phyloP scores from a whole-genome alignment of 2,113 vertebrate species.

The Engystomops pustulosus region DNA sequence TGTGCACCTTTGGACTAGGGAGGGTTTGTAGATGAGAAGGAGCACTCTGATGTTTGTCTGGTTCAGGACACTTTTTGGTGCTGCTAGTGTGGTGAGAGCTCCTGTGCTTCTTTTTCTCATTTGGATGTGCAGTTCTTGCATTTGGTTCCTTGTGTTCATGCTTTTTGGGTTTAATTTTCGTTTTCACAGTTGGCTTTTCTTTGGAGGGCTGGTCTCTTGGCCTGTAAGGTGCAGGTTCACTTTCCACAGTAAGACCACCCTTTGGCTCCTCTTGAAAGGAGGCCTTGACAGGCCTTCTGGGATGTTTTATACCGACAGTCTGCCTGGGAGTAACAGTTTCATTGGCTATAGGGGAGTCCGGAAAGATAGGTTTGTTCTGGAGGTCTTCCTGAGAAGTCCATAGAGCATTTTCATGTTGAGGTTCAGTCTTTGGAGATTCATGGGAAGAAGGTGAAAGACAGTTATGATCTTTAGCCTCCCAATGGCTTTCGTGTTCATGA shows the following conservation, averaged over 20 bases:
- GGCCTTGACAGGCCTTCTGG: slow-evolving; percentile 69
- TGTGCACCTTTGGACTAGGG: slow-evolving; percentile 65
- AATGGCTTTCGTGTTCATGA: slow-evolving; percentile 36
- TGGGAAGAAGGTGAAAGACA: slow-evolving; percentile 36
- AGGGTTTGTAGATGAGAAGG: slow-evolving; percentile 56
- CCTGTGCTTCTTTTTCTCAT: slow-evolving; percentile 71
- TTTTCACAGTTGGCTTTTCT: slow-evolving; percentile 83
- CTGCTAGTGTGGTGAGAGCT: slow-evolving; percentile 41
- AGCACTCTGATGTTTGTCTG: slow-evolving; percentile 62
- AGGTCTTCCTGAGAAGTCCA: slow-evolving; percentile 61
- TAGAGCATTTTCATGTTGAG: slow-evolving; percentile 55
- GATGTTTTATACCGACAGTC: slow-evolving; percentile 68
- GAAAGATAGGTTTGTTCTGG: slow-evolving; percentile 66
- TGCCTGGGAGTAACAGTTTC: slow-evolving; percentile 63
- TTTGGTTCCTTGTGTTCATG: slow-evolving; percentile 66
- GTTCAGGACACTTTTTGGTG: slow-evolving; percentile 59
- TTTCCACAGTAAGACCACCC: slow-evolving; percentile 68
- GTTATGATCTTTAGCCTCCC: slow-evolving; percentile 62
- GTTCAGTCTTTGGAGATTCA: slow-evolving; percentile 63
- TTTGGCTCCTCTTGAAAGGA: slow-evolving; percentile 37
- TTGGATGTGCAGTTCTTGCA: slow-evolving; percentile 52
- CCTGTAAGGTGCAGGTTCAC: slow-evolving; percentile 64
- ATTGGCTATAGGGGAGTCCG: slow-evolving; percentile 54
- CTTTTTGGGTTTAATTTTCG: slow-evolving; percentile 72
- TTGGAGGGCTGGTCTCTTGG: slow-evolving; percentile 73